phyloP scores from a whole-genome alignment of 2,797 vertebrate genomes.

The Chaetophractus vellerosus region DNA sequence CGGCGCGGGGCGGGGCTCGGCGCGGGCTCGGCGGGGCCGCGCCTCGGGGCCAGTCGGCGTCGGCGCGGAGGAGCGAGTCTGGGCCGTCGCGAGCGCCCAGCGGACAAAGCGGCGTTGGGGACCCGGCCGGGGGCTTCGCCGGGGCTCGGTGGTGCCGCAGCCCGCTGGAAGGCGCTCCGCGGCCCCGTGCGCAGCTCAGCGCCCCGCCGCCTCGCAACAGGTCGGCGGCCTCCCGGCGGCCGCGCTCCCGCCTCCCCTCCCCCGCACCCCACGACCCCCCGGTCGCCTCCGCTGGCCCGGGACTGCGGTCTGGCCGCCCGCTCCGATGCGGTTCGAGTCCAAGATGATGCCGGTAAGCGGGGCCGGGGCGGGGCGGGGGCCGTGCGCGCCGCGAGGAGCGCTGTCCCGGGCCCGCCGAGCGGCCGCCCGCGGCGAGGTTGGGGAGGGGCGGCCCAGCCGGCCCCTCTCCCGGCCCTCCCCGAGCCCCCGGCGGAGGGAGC shows the following conservation, averaged over 20 bases:
- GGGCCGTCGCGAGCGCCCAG: neutral
- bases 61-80: constrained; percentile 60
- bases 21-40: constrained; percentile 28
- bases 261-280: constrained; percentile 57
- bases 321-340: constrained; percentile 95
- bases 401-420: fast-evolving
- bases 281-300: constrained; percentile 1
- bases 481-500: no score
- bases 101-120: constrained; percentile 72
- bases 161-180: neutral
- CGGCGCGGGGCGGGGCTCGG: constrained; percentile 56
- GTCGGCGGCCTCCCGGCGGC: constrained; percentile 67
- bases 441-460: neutral
- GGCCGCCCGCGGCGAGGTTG: neutral
- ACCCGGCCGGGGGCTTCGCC: constrained; percentile 18
- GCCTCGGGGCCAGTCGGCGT: constrained; percentile 76
- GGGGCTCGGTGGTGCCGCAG: constrained; percentile 70
- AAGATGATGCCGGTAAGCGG: constrained; percentile 98
- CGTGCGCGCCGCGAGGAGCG: neutral
- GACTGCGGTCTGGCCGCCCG: constrained; percentile 73
- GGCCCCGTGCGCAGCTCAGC: neutral
- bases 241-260: constrained; percentile 9
- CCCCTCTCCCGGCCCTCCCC: fast-evolving
- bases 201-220: constrained; percentile 80
- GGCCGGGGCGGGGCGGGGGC: neutral